Base-by-base conservation (phyloP, 2,888 invertebrate genomes). In the Scaptomyza reducta region DNA sequence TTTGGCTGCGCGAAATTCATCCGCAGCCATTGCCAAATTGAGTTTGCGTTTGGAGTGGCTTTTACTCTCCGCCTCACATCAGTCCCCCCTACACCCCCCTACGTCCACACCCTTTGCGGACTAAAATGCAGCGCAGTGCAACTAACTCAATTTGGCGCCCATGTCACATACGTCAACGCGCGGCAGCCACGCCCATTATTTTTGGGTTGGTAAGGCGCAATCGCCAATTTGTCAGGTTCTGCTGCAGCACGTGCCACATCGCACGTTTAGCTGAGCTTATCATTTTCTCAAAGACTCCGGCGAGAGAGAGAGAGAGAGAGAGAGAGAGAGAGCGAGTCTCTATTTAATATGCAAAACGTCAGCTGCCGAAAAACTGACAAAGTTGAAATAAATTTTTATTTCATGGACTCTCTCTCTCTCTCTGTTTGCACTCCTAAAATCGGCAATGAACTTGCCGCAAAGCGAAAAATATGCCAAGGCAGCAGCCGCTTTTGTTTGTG, bases 391-490 rank as follows among this genome's bases (percentile, higher is more conserved):
- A 73, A 85, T 85, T 85, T 86, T 87, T 85, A 87, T 85, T 85
- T 82, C 86, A 85, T 73, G 74, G 79, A 77, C 87, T 79, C 77
- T 77, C 66, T 74, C 72, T 61, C 72, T 68, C 87, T 79, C 77
- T 77, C 66, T 74, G 77, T 61, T 76, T 68, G 64, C 61, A 45
- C 62, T 70, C 64, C 68, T 46, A 55, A 40, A 57, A 84, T 87
- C 86, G 88, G 89, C 89, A 89, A 89, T 89, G 89, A 89, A 89
- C 88, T 89, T 89, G 88, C 80, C 88, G 59, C 63, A 79, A 31
- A 50, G 33, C 41, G 27, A 80, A 35, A 80, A 70, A 78, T 73
- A 76, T 83, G 78, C 77, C 78, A 77, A 70, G 73, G 70, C 77
- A 66, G 62, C 61, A 33, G 25, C 33, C 31, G 49, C 50, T 38